Conservation (phyloP, 1,140 invertebrate species). For the Calliopsis andreniformis region DNA sequence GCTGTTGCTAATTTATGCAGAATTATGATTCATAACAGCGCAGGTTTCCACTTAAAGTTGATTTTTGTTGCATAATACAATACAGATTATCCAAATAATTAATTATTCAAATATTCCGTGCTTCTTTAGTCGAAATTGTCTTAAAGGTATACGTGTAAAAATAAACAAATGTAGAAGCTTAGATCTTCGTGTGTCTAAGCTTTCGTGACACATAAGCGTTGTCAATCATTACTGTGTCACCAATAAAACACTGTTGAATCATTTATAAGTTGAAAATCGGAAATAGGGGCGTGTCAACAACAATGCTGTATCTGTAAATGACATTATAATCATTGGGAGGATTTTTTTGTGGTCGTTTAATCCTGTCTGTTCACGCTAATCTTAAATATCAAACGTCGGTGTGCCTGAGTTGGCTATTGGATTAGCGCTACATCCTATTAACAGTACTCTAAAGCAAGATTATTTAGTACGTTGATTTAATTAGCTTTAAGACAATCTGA, state of each 20-base stretch:
- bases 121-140: too few species aligned
- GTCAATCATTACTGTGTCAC: constrained; percentile 9
- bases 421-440: neutral
- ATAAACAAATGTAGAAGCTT: too few species aligned
- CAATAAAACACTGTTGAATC: constrained; percentile 16
- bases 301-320: constrained; percentile 52
- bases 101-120: neutral
- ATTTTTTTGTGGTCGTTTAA: constrained; percentile 46
- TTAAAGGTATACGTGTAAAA: too few species aligned
- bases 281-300: constrained; percentile 56
- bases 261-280: constrained; percentile 56
- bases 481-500: too few species aligned
- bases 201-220: neutral
- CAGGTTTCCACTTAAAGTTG: neutral
- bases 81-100: neutral
- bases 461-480: too few species aligned
- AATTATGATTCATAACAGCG: neutral
- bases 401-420: neutral
- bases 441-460: too few species aligned
- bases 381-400: neutral
- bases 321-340: constrained; percentile 67
- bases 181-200: neutral
- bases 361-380: neutral
- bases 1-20: too few species aligned
- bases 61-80: neutral